Evolutionary conservation across 2,888 invertebrate species (phyloP), one percentile per base, ranked within the genome.

Genomic region (Invenusta paracnida): DNA sequence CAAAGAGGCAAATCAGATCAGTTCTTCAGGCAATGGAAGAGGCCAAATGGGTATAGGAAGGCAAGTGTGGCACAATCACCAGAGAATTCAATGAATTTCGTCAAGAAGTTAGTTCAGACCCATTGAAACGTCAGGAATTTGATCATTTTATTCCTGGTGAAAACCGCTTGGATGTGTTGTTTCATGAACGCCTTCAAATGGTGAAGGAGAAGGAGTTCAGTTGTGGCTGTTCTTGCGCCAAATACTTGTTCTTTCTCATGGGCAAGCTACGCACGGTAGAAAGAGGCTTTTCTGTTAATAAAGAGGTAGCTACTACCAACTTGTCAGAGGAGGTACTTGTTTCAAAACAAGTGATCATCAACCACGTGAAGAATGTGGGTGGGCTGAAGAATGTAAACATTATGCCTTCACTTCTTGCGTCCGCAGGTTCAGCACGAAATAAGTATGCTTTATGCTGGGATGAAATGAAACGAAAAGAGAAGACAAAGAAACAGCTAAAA

Each of bases 251-350:
- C 27, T 73, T 73, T 73, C 73, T 23, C 73, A 73, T 73, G 73
- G 73, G 25, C 25, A 73, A 73, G 73, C 73, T 23, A 73, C 23
- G 73, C 27, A 73, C 23, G 73, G 73, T 73, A n/a, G 73, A 73
- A 73, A 73, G 73, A 25, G 73, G 73, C 27, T 73, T 73, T 73
- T 73, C 73, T 73, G 73, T 73, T 73, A 73, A 73, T 73, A 73
- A 73, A 73, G 27, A 23, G 73, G 25, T 73, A 73, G 73, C 25
- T 73, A n/a, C 73, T 73, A 73, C 73, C 73, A 73, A 73, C 27
- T 73, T 73, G 73, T 73, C 73, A 73, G 73, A 73, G 73, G 73
- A 73, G 73, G 25, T 73, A 73, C 73, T 73, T 73, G 73, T 73
- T 73, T 73, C 73, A 73, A 73, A 73, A 73, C 23, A 23, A 73